These are phyloP conservation scores for Aviceda subcristata DNA, from an alignment of 2,113 vertebrate species.

Conservation along the genomic window DNA sequence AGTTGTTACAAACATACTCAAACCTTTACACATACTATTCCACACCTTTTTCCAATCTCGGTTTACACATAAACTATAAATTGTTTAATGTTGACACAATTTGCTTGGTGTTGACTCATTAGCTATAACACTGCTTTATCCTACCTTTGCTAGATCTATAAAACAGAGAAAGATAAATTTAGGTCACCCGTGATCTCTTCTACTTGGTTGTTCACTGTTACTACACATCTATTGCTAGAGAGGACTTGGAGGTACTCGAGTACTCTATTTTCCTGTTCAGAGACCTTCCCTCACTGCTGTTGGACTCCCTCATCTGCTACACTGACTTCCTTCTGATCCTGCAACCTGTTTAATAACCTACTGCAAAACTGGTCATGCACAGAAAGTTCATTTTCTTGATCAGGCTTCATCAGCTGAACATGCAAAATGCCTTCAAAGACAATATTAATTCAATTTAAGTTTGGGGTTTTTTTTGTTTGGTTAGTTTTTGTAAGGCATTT, in stretches of 20 bases:
- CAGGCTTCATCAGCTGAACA: background rate
- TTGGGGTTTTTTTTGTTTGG: too few relatives aligned
- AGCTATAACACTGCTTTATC: background rate
- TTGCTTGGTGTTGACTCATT: background rate
- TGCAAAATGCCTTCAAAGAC: background rate
- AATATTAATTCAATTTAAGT: background rate
- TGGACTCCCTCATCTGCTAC: background rate
- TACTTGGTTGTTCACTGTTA: background rate
- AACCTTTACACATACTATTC: background rate
- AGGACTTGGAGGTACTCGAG: background rate
- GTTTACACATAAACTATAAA: background rate
- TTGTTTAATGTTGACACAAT: background rate
- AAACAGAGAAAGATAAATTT: background rate
- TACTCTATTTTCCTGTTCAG: background rate
- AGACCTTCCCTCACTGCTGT: background rate
- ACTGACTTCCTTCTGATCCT: background rate
- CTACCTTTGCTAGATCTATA: background rate
- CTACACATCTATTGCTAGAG: rapidly evolving
- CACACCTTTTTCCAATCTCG: background rate
- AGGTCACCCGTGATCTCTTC: background rate
- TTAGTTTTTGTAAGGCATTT: background rate
- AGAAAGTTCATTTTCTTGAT: background rate
- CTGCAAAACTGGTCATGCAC: background rate
- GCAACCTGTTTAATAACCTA: background rate
- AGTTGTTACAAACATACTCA: background rate